Evolutionary conservation across 2,888 invertebrate species (phyloP).

Genomic region (Isoperla grammatica): DNA sequence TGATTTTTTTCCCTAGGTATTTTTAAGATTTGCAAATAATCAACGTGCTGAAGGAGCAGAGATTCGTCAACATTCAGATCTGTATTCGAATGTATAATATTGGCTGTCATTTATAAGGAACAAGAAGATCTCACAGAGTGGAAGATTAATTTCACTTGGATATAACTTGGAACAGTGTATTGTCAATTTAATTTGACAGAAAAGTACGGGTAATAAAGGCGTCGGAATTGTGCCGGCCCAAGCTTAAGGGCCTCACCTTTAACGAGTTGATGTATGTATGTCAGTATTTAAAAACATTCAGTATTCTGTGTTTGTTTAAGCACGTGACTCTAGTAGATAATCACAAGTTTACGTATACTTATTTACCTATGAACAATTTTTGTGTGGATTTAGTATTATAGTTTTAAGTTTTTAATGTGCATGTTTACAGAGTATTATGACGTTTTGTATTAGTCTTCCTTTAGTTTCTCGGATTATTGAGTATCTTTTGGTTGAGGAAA

Average conservation of each 20-base stretch:
- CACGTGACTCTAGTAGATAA: neutral
- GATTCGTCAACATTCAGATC: too few relatives aligned
- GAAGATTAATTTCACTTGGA: too few relatives aligned
- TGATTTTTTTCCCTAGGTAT: constrained; percentile 21
- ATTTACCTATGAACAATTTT: too few relatives aligned
- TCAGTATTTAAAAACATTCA: neutral
- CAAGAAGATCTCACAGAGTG: too few relatives aligned
- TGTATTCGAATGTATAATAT: too few relatives aligned
- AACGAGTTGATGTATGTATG: neutral
- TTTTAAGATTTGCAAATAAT: constrained; percentile 28
- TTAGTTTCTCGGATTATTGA: neutral
- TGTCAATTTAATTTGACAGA: neutral
- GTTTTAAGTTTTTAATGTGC: too few relatives aligned
- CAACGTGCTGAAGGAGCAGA: constrained; percentile 2
- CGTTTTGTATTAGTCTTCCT: neutral
- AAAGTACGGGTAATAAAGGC: neutral
- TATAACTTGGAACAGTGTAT: neutral
- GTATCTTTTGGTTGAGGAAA: neutral
- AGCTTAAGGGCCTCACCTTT: neutral
- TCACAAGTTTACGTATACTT: neutral
- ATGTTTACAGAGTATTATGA: too few relatives aligned
- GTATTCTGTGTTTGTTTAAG: neutral
- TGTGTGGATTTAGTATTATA: too few relatives aligned
- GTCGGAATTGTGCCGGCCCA: neutral
- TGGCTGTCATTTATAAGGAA: too few relatives aligned